Base-by-base conservation (phyloP, 2,888 invertebrate genomes). In the Tetrapedia diversipes region DNA sequence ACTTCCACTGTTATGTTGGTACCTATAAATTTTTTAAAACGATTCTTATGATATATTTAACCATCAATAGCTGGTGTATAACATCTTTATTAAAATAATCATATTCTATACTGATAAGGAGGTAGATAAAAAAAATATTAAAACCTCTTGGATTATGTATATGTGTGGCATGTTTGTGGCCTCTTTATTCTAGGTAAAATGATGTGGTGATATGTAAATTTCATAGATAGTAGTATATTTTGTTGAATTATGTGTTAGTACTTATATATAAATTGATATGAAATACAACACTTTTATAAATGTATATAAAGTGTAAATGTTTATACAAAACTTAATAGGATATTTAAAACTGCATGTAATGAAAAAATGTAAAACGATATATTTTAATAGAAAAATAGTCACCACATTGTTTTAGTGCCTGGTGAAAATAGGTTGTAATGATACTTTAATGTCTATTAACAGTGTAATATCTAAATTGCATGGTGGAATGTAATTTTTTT, bases 101-200 rank as follows among this genome's bases (percentile, higher is more conserved):
- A 53, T 80, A 65, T 65, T 39, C 56, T 63, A 32, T 49, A 63
- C 41, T 68, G 51, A 71, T 59, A 34, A 54, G 69, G 60, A 80
- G 66, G 57, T 80, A 80, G 19, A 71, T 32, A 49, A 27, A 41
- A 56, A 70, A 54, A 53, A 54, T 67, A 74, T 56, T 41, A 54
- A 76, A 76, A 76, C 59, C 53, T 73, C 56, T 80, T 57, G 56
- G 59, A 76, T 68, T 56, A 69, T 74, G 64, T 70, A 51, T 66
- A 60, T 77, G 67, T 73, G 64, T 66, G 66, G 80, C 80, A 80
- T 80, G 80, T 77, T 80, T 66, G 37, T 71, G 56, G 53, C 65
- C 59, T 60, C n/a, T 77, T 77, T 72, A 47, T 54, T 61, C 39
- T 76, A 34, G 72, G 59, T 63, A 69, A 56, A 72, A 65, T 69